Conservation (phyloP, 1,140 invertebrate species). For the Orussus abietinus region DNA sequence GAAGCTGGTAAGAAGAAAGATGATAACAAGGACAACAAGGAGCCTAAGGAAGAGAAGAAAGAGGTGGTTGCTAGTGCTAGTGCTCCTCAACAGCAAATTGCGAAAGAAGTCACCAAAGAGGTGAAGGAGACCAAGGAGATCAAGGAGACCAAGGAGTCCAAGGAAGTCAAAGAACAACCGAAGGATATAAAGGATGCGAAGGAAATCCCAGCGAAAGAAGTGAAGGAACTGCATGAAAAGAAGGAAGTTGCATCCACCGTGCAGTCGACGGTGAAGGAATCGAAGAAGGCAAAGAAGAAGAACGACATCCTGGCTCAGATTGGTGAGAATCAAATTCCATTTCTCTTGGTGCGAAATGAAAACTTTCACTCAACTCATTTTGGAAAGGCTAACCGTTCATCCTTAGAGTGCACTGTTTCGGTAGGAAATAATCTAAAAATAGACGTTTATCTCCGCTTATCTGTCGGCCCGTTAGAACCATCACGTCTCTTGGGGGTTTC, state of each 20-base stretch:
- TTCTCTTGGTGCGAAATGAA: too few species aligned
- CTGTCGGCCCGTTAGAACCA: too few species aligned
- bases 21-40: constrained; percentile 30
- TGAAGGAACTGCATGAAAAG: constrained; percentile 33
- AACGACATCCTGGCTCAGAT: constrained; percentile 53
- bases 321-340: constrained; percentile 35
- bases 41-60: constrained; percentile 30
- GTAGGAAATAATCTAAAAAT: too few species aligned
- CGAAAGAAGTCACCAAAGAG: constrained; percentile 19
- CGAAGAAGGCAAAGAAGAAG: constrained; percentile 56
- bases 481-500: too few species aligned
- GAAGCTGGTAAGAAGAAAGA: constrained; percentile 40
- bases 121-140: constrained; percentile 23
- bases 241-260: constrained; percentile 16
- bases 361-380: too few species aligned
- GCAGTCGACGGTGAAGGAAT: constrained; percentile 42
- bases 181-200: too few species aligned
- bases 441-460: too few species aligned
- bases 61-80: constrained; percentile 11
- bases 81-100: constrained; percentile 15
- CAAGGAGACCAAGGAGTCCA: constrained; percentile 35
- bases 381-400: too few species aligned
- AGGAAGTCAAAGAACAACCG: constrained; percentile 37
- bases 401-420: too few species aligned
- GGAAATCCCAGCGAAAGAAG: constrained; percentile 33